Percentiles rank a stretch among this genome's conserved stretches.
These are phyloP conservation scores for Mesocentrotus franciscanus DNA, from an alignment of 53 echinoderm and acorn worm species.

Conservation along the genomic window DNA sequence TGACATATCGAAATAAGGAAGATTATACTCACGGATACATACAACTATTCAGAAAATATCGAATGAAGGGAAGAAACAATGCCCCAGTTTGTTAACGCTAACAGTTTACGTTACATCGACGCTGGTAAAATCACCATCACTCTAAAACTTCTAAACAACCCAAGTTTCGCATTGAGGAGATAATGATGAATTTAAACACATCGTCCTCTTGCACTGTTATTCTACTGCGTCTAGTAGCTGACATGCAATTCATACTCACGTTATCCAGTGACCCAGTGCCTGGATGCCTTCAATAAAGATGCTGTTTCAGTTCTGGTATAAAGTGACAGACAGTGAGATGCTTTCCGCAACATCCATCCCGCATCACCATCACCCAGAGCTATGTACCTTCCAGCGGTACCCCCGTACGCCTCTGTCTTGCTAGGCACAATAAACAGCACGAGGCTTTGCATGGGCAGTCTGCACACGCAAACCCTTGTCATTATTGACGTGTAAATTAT, in stretches of 20 bases:
- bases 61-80: too few relatives aligned
- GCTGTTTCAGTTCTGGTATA: constrained; percentile 20
- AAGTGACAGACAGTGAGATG: constrained; percentile 37
- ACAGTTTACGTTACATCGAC: too few relatives aligned
- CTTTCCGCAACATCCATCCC: background rate
- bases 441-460: background rate
- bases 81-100: too few relatives aligned
- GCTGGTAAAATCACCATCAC: too few relatives aligned
- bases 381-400: background rate
- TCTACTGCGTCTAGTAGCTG: background rate
- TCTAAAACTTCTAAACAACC: too few relatives aligned
- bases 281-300: constrained; percentile 53
- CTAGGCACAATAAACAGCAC: background rate
- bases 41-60: too few relatives aligned
- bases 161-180: too few relatives aligned
- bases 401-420: background rate
- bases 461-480: background rate
- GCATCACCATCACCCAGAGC: background rate
- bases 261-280: background rate
- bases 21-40: too few relatives aligned
- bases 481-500: background rate
- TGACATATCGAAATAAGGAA: too few relatives aligned
- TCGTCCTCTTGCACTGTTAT: background rate
- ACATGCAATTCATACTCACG: background rate
- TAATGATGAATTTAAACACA: too few relatives aligned